These are phyloP conservation scores for Catagonus wagneri DNA, from an alignment of 2,113 vertebrate species.

Conservation along the genomic window DNA sequence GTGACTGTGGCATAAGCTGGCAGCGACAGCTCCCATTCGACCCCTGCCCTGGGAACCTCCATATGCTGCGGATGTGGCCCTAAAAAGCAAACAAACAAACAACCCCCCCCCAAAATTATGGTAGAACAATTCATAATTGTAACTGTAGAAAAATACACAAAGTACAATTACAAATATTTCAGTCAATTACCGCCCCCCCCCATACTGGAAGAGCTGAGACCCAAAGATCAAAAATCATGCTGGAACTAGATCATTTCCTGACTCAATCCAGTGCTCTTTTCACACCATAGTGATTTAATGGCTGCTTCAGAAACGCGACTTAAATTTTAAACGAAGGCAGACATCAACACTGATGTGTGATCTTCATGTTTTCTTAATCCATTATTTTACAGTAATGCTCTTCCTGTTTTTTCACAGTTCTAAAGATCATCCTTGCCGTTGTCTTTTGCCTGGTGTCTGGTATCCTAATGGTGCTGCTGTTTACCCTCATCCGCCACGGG, in stretches of 20 bases:
- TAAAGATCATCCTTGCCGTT: conserved; percentile 75
- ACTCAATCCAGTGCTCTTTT: not conserved
- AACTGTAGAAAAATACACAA: not conserved
- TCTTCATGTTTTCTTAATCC: conserved; percentile 3
- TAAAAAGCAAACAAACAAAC: too few relatives aligned
- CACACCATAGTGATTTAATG: not conserved
- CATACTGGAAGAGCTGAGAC: not conserved
- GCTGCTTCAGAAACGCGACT: not conserved
- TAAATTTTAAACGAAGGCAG: not conserved
- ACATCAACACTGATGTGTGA: not conserved
- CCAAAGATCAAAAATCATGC: not conserved
- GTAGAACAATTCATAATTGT: not conserved
- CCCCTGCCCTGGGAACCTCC: too few relatives aligned
- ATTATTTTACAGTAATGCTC: not conserved
- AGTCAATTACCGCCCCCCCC: not conserved
- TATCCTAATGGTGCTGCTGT: conserved; percentile 81
- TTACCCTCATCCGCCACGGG: conserved; percentile 79
- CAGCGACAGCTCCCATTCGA: too few relatives aligned
- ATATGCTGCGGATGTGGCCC: too few relatives aligned
- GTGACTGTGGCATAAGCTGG: too few relatives aligned
- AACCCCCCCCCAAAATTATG: too few relatives aligned
- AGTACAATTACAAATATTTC: not conserved
- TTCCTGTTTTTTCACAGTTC: conserved; percentile 71
- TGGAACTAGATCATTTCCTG: not conserved
- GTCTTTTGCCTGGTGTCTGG: conserved; percentile 79